Conservation (phyloP, 2,888 invertebrate genomes). For the Chironomus riparius region DNA sequence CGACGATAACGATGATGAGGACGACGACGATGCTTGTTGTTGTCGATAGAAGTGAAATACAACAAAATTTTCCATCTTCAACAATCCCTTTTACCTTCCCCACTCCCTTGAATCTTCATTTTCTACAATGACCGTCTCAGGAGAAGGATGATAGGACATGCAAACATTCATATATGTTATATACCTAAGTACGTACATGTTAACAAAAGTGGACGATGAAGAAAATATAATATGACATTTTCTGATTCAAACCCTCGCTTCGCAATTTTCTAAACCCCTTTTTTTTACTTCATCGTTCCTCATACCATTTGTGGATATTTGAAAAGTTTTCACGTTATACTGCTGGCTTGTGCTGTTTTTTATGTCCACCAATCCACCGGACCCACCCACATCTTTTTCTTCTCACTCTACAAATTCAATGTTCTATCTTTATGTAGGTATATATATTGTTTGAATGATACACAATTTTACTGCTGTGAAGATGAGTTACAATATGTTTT, state of each 20-base stretch:
- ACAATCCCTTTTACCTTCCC: background rate
- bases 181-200: constrained; percentile 10
- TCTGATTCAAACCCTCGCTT: background rate
- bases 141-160: background rate
- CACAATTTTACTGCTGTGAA: too few relatives aligned
- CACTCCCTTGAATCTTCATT: background rate
- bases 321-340: background rate
- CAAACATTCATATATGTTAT: background rate
- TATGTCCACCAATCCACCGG: background rate
- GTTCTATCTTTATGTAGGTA: too few relatives aligned
- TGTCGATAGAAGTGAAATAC: background rate
- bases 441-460: too few relatives aligned
- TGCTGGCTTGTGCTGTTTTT: background rate
- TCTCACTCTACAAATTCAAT: background rate
- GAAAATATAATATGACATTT: constrained; percentile 26
- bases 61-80: background rate
- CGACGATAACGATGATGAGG: background rate
- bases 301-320: background rate
- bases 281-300: background rate
- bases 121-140: background rate
- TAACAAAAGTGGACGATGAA: constrained; percentile 26
- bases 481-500: too few relatives aligned
- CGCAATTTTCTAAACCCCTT: background rate
- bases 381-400: background rate
- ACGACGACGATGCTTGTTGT: background rate